These are phyloP conservation scores for Catharus ustulatus DNA, from an alignment of 2,797 vertebrate genomes.

Conservation along the genomic window DNA sequence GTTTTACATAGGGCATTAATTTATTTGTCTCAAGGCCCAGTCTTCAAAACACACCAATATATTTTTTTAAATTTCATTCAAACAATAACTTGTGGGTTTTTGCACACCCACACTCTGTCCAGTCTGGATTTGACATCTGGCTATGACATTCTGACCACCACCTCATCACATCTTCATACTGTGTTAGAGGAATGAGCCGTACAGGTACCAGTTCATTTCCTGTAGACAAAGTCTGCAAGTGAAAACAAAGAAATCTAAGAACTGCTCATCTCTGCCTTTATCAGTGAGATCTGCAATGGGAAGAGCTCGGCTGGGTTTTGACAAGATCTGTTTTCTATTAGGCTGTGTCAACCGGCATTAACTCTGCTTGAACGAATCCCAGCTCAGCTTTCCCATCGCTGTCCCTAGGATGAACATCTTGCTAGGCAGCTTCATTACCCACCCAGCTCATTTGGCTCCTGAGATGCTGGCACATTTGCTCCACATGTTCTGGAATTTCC, in stretches of 20 bases:
- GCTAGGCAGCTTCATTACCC: not conserved
- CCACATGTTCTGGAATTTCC: conserved; percentile 46
- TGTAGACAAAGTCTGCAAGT: not conserved
- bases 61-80: not conserved
- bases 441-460: not conserved
- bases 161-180: not conserved
- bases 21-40: not conserved
- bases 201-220: not conserved
- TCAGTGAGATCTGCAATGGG: not conserved
- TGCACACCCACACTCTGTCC: not conserved
- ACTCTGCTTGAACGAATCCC: not conserved
- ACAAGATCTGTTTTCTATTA: not conserved
- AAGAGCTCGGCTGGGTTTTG: not conserved
- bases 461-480: conserved; percentile 15
- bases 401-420: not conserved
- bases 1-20: not conserved
- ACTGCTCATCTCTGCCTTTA: not conserved
- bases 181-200: not conserved
- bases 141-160: not conserved
- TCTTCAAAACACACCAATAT: not conserved
- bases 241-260: not conserved
- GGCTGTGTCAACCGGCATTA: not conserved
- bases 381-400: not conserved
- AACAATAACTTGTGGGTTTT: not conserved
- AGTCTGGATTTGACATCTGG: not conserved